Base-by-base conservation (phyloP, 1,140 invertebrate genomes). In the Lepidurus packardi region DNA sequence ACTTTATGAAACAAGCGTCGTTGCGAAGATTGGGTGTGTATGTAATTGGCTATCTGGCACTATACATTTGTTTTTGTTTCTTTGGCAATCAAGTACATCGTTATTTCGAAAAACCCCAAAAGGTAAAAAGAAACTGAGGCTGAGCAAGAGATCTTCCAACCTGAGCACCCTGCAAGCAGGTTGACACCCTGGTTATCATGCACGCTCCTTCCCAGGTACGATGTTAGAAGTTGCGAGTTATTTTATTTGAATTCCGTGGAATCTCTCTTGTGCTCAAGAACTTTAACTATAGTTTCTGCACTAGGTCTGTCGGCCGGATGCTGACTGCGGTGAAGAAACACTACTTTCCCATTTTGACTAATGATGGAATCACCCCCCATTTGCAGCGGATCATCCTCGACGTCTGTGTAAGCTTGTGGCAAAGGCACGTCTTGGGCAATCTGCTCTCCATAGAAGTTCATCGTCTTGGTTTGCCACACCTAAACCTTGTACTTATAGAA, bases 371-470 rank as follows among this genome's bases (percentile, higher is more conserved):
- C 79, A 44, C 81, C 81, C n/a, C 78, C 81, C 78, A 82, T 77
- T 74, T 82, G 81, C 6, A 82, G 79, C n/a, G 77, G 65, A 43
- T 82, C 81, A 77, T 82, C 81, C 16, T 80, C 43, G 8, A 81
- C 53, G 47, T 80, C 79, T n/a, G 75, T 10, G 24, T 75, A 75
- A 5, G 79, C 77, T 16, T 65, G 65, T 9, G 79, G 43, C 8
- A 81, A 75, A 7, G 73, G 7, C 34, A 73, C 47, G 16, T 79
- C 74, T 34, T 44, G 16, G 10, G 80, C 73, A 44, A 78, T 65
- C n/a, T 75, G 7, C 16, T 80, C 79, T 44, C 76, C 79, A 24
- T 78, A 80, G 25, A 73, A 80, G 16, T 77, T 53, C 34, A 78
- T 24, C n/a, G 79, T 43, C 7, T 43, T 10, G 24, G 73, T 73